A percentile compares a stretch with the other conserved stretches of the same genome.
These are phyloP conservation scores for Arbacia lixula DNA, from an alignment of 53 echinoderm and acorn worm species.

Conservation along the genomic window DNA sequence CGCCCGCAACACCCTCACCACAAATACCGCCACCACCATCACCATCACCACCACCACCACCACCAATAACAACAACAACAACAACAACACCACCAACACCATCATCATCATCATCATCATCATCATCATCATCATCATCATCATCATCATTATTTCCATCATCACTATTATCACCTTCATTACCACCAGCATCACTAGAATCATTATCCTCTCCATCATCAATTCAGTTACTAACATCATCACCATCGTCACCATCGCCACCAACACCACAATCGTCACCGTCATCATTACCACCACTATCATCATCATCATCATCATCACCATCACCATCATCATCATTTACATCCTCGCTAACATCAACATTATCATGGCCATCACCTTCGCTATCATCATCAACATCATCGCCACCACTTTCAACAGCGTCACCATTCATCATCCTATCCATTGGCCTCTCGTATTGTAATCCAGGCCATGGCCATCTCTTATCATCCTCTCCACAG, in stretches of 20 bases:
- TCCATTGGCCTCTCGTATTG: too few relatives aligned
- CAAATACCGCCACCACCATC: neutral
- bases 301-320: neutral
- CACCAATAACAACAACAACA: neutral
- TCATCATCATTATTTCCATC: neutral
- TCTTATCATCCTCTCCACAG: too few relatives aligned
- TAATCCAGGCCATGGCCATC: too few relatives aligned
- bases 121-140: neutral
- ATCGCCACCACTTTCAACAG: too few relatives aligned
- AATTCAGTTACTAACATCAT: neutral
- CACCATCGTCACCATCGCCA: neutral
- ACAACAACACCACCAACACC: neutral
- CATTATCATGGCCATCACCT: too few relatives aligned
- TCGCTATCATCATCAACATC: too few relatives aligned
- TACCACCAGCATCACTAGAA: too few relatives aligned
- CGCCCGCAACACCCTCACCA: conserved; percentile 2
- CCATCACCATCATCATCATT: neutral
- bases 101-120: neutral
- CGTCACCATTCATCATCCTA: too few relatives aligned
- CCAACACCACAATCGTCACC: neutral
- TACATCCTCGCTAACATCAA: too few relatives aligned
- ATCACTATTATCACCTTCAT: neutral
- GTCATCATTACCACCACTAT: neutral
- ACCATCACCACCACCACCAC: neutral
- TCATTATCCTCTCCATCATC: too few relatives aligned